Percentiles rank a stretch among this genome's conserved stretches.
phyloP scores from a whole-genome alignment of 1,140 invertebrate species.

The Drosophila nebulosa region DNA sequence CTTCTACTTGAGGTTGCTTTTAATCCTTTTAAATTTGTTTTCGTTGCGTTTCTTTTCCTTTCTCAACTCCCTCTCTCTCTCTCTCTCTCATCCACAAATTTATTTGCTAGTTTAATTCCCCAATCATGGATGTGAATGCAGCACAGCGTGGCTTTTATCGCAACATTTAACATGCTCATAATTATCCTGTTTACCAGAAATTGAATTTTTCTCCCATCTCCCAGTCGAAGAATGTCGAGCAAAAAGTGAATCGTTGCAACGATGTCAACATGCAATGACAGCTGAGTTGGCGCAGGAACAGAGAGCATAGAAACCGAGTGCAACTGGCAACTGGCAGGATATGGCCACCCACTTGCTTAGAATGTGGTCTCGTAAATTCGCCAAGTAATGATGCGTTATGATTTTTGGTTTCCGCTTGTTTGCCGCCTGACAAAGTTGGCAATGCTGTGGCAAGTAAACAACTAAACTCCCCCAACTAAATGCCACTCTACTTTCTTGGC shows the following conservation, averaged over 20 bases:
- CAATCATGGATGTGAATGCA: conserved; percentile 70
- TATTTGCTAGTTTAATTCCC: conserved; percentile 71
- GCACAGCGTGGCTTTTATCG: conserved; percentile 78
- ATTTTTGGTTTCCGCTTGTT: conserved; percentile 75
- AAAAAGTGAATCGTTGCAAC: conserved; percentile 34
- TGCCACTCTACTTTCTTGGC: background rate
- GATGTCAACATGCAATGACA: conserved; percentile 53
- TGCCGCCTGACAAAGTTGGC: conserved; percentile 61
- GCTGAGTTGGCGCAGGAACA: conserved; percentile 22
- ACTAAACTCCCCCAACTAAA: background rate
- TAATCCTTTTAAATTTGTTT: conserved; percentile 72
- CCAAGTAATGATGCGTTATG: conserved; percentile 80
- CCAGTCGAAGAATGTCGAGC: conserved; percentile 38
- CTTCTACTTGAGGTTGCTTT: conserved; percentile 41
- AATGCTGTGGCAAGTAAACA: conserved; percentile 57
- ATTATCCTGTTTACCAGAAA: conserved; percentile 80
- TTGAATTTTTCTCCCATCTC: conserved; percentile 59
- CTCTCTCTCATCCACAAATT: conserved; percentile 29
- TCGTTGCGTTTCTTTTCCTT: conserved; percentile 20
- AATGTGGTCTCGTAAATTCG: conserved; percentile 66
- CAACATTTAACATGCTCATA: conserved; percentile 80
- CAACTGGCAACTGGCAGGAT: conserved; percentile 36
- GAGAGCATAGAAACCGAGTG: conserved; percentile 49
- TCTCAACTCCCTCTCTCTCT: background rate
- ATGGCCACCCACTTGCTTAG: conserved; percentile 7